Base-by-base conservation (phyloP, 2,797 vertebrate species). In the Ctenosaura bakeri region DNA sequence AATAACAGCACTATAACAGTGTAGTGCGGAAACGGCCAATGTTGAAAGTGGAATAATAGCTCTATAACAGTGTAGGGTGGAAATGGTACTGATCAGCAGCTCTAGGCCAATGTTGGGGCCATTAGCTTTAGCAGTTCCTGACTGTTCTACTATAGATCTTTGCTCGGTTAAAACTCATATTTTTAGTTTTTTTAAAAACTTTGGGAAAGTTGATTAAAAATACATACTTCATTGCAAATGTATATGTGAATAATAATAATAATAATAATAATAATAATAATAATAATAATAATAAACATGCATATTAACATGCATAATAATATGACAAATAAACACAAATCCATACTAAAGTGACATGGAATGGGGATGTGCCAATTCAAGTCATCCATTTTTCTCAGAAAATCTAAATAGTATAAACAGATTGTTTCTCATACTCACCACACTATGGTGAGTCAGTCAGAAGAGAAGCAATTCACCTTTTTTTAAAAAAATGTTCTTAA, bases 401-500 rank as follows among this genome's bases (percentile, higher is more conserved):
- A 66, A 50, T 2, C 1, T 46, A 66, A 59, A 62, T 2, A n/a
- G 20, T 35, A 78, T 64, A 22, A 46, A 9, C 10, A 62, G 26
- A n/a, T 59, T 62, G 5, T 74, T 46, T 76, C 6, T 69, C 66
- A 69, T 32, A 29, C 38, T 52, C 12, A 29, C 22, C 6, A 50
- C 42, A 56, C 35, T 13, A 69, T 73, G 4, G 12, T 54, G 71
- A 69, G 85, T 35, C 9, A 91, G 9, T 0, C 1, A 22, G 54
- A 92, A 91, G 1, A 0, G 13, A 94, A 86, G 52, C 0, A 92
- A 32, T 83, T 13, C 71, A 62, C 1, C 22, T 62, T 62, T 91
- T 6, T 46, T 3, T 24, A 8, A 80, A 62, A 59, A 94, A 91
- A 71, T 69, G 29, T 16, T 56, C 59, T 64, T 13, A 69, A 88